Evolutionary conservation across 2,888 invertebrate species (phyloP).

Genomic region (Drosophila meridionalis): DNA sequence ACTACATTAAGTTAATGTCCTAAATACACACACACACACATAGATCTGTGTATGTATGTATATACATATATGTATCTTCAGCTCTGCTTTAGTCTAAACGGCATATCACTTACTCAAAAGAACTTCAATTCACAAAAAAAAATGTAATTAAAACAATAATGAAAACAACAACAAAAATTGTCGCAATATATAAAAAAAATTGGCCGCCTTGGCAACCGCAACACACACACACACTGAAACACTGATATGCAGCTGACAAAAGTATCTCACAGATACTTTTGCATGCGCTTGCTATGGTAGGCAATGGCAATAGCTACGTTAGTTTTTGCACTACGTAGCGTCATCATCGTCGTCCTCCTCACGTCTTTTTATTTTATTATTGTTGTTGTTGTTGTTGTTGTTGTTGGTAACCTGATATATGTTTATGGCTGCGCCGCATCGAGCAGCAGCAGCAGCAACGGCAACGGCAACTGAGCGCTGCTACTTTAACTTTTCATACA

Average conservation of each 20-base stretch:
- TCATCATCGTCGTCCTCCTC: conserved; percentile 27
- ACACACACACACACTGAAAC: conserved; percentile 39
- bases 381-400: conserved; percentile 43
- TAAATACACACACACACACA: neutral
- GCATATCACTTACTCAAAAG: conserved; percentile 38
- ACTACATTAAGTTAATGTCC: conserved; percentile 13
- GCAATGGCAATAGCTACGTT: conserved; percentile 57
- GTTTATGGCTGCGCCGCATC: conserved; percentile 79
- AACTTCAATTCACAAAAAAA: conserved; percentile 38
- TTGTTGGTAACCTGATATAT: conserved; percentile 75
- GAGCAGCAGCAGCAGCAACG: conserved; percentile 31
- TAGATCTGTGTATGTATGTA: too few species aligned
- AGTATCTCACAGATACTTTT: conserved; percentile 74
- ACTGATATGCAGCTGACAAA: conserved; percentile 58
- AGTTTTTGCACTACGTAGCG: conserved; percentile 67
- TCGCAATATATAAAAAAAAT: conserved; percentile 70
- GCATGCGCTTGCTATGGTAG: conserved; percentile 21
- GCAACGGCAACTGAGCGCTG: conserved; percentile 57
- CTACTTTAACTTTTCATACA: conserved; percentile 79
- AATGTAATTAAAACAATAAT: conserved; percentile 40
- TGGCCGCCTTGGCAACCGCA: conserved; percentile 69
- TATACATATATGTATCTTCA: too few species aligned
- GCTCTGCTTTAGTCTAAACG: conserved; percentile 32
- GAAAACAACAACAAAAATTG: conserved; percentile 62
- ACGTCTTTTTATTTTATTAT: conserved; percentile 43